Percentiles rank a stretch among this genome's conserved stretches.
phyloP scores from a whole-genome alignment of 2,888 invertebrate genomes.

The Plagiodera versicolora region DNA sequence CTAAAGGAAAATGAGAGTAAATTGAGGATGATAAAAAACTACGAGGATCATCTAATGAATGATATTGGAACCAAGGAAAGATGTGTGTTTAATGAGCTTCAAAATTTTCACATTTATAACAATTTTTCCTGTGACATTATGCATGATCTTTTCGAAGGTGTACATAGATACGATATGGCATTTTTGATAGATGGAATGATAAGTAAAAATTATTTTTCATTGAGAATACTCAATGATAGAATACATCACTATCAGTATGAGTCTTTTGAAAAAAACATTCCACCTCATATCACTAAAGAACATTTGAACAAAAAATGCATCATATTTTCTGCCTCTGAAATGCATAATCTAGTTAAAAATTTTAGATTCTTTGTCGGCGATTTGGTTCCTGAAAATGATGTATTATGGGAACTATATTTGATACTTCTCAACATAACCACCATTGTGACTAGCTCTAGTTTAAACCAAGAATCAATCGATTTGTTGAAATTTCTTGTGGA shows the following conservation, averaged over 20 bases:
- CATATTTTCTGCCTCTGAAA: slow-evolving; percentile 37
- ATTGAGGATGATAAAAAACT: slow-evolving; percentile 9
- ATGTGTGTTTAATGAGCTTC: slow-evolving; percentile 37
- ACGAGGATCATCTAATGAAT: slow-evolving; percentile 6
- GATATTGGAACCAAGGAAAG: slow-evolving; percentile 33
- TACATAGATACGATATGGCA: slow-evolving; percentile 40
- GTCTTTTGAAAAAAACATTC: slow-evolving; percentile 29
- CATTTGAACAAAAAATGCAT: slow-evolving; percentile 30
- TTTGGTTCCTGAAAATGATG: slow-evolving; percentile 8
- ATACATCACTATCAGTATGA: slow-evolving; percentile 32
- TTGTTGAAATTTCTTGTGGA: slow-evolving; percentile 5
- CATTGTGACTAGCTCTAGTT: slow-evolving; percentile 5
- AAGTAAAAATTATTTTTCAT: slow-evolving; percentile 14
- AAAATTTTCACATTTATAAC: slow-evolving; percentile 39
- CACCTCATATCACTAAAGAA: slow-evolving; percentile 32
- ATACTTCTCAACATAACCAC: slow-evolving; percentile 2
- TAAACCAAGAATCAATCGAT: slow-evolving; percentile 6
- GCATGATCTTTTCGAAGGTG: slow-evolving; percentile 43
- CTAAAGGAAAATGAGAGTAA: slow-evolving; percentile 4
- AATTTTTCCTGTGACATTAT: slow-evolving; percentile 44
- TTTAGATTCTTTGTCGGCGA: slow-evolving; percentile 17
- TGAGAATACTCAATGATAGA: slow-evolving; percentile 30
- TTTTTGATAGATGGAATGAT: slow-evolving; percentile 35
- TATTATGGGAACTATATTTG: slow-evolving; percentile 6
- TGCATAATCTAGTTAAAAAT: slow-evolving; percentile 17